Conservation (phyloP, 2,888 invertebrate genomes). For the Caenorhabditis imperialis region DNA sequence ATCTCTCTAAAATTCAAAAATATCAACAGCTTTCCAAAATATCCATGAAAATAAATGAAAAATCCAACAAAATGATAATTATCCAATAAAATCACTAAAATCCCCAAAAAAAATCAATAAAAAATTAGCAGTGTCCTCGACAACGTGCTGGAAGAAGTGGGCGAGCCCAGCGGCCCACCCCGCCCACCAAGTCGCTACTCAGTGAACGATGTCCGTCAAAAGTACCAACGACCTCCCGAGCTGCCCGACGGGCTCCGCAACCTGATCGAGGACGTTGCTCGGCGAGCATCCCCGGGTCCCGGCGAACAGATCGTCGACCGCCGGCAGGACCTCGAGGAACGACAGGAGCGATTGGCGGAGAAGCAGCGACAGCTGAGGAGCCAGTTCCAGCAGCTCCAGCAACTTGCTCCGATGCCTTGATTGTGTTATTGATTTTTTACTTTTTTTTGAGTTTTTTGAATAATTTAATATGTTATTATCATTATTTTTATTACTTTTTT, state of each 20-base stretch:
- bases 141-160: conserved; percentile 48
- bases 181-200: conserved; percentile 68
- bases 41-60: conserved; percentile 10
- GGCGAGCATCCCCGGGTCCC: conserved; percentile 54
- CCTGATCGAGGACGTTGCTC: conserved; percentile 59
- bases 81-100: no score
- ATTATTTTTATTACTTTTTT: no score
- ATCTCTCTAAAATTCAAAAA: conserved; percentile 22
- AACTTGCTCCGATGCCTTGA: conserved; percentile 51
- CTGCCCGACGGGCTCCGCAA: conserved; percentile 58
- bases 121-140: conserved; percentile 28
- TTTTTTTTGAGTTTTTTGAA: neutral
- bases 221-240: conserved; percentile 61
- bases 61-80: no score
- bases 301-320: conserved; percentile 44
- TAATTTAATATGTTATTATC: no score
- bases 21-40: no score
- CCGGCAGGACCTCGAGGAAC: conserved; percentile 64
- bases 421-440: neutral
- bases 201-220: conserved; percentile 64
- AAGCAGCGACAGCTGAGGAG: conserved; percentile 68
- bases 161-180: conserved; percentile 58
- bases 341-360: conserved; percentile 67
- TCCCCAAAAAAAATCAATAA: no score
- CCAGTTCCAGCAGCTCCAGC: conserved; percentile 70